phyloP scores from a whole-genome alignment of 2,888 invertebrate genomes.

The Drosophila mettleri region DNA sequence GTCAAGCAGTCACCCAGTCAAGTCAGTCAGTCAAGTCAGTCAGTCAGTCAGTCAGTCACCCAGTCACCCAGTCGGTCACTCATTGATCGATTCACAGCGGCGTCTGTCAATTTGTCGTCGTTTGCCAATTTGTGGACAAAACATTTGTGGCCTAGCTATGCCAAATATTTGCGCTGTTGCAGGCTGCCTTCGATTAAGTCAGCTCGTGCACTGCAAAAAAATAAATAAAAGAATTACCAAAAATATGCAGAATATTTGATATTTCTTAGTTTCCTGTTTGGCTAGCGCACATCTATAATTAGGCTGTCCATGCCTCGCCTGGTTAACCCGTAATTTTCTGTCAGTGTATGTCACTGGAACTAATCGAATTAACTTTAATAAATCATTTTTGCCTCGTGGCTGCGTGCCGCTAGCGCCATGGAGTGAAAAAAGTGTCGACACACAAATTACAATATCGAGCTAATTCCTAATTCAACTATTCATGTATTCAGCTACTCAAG shows the following conservation, averaged over 20 bases:
- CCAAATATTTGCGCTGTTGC: slow-evolving; percentile 72
- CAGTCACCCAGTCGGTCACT: slow-evolving; percentile 23
- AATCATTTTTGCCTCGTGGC: slow-evolving; percentile 19
- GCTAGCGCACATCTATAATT: background rate
- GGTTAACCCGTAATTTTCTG: slow-evolving; percentile 16
- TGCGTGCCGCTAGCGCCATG: slow-evolving; percentile 23
- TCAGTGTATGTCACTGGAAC: slow-evolving; percentile 21
- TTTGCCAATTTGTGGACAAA: slow-evolving; percentile 57
- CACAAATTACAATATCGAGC: slow-evolving; percentile 63
- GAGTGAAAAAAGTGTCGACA: slow-evolving; percentile 62
- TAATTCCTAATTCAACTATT: slow-evolving; percentile 35
- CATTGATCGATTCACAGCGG: slow-evolving; percentile 46
- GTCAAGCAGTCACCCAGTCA: slow-evolving; percentile 35
- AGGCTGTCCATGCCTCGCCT: background rate
- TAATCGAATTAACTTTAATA: slow-evolving; percentile 47
- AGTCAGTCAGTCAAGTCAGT: slow-evolving; percentile 30
- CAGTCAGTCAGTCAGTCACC: slow-evolving; percentile 23
- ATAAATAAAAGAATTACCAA: too few relatives aligned
- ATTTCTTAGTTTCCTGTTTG: background rate
- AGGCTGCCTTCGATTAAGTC: slow-evolving; percentile 61
- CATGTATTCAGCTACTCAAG: slow-evolving; percentile 29
- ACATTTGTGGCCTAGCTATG: slow-evolving; percentile 69
- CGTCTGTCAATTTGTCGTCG: slow-evolving; percentile 63
- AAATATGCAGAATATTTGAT: background rate
- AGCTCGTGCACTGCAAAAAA: slow-evolving; percentile 31